phyloP scores from a whole-genome alignment of 2,888 invertebrate genomes.

The Beris morrisii region DNA sequence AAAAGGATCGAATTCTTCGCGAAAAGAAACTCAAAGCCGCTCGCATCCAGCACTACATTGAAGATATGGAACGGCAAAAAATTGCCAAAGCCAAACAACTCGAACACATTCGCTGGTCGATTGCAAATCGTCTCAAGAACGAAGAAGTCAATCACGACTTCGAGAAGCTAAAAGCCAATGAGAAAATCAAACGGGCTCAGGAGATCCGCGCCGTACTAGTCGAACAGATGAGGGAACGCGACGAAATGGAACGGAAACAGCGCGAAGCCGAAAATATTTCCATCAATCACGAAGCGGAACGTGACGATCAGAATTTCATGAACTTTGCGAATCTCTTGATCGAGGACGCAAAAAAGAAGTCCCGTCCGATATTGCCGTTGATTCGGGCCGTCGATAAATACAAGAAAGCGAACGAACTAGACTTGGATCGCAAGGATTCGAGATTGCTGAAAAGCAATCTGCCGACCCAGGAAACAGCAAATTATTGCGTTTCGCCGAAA shows the following conservation, averaged over 20 bases:
- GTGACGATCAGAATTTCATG: conserved; percentile 50
- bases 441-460: conserved; percentile 48
- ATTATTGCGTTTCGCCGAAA: background rate
- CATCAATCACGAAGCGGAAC: conserved; percentile 41
- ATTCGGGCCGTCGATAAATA: conserved; percentile 47
- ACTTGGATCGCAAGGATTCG: conserved; percentile 44
- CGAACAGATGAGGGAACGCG: conserved; percentile 43
- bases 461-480: conserved; percentile 43
- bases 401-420: conserved; percentile 47
- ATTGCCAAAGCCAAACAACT: conserved; percentile 41
- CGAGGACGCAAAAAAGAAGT: conserved; percentile 46
- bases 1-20: conserved; percentile 46
- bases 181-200: conserved; percentile 42
- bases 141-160: conserved; percentile 44
- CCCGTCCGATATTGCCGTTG: conserved; percentile 50
- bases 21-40: conserved; percentile 46
- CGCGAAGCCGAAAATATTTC: conserved; percentile 31
- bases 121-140: conserved; percentile 49
- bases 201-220: conserved; percentile 32
- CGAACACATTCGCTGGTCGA: conserved; percentile 44
- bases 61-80: conserved; percentile 46
- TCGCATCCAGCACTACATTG: conserved; percentile 47
- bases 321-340: conserved; percentile 47
- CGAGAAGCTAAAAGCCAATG: conserved; percentile 43
- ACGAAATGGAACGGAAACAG: conserved; percentile 38